These are phyloP conservation scores for Pseudotriccus pelzelni DNA, from an alignment of 2,797 vertebrate species.

Conservation along the genomic window DNA sequence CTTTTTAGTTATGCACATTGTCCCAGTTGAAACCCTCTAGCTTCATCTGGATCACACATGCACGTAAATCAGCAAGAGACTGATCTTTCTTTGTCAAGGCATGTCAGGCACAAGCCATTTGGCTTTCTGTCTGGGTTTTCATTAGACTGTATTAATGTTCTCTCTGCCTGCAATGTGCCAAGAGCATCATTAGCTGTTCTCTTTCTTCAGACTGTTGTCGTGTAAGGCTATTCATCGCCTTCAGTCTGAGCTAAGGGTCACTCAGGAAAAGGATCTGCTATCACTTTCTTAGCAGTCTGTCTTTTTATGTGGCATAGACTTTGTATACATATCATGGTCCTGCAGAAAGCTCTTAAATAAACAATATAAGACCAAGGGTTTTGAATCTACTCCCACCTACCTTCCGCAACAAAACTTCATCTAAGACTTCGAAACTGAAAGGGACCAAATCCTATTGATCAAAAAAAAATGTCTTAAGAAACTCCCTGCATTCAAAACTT, in stretches of 20 bases:
- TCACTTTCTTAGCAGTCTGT: not conserved
- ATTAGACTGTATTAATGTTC: not conserved
- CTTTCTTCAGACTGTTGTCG: not conserved
- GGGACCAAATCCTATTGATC: rapidly evolving
- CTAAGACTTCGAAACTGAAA: not conserved
- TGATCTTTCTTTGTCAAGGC: not conserved
- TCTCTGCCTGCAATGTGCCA: not conserved
- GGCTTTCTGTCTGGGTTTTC: conserved; percentile 9
- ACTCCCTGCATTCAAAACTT: not conserved
- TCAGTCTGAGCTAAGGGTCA: not conserved
- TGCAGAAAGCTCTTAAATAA: not conserved
- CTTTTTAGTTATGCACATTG: not conserved
- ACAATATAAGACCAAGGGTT: not conserved
- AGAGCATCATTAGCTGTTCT: conserved; percentile 2
- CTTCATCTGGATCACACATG: not conserved
- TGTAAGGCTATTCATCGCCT: not conserved
- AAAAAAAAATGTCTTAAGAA: not conserved
- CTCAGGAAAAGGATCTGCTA: not conserved
- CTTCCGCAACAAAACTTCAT: not conserved
- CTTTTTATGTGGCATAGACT: not conserved
- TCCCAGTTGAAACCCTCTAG: not conserved
- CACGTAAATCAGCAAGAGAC: conserved; percentile 5
- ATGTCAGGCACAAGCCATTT: conserved; percentile 12
- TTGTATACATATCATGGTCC: not conserved
- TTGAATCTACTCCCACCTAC: not conserved